Evolutionary conservation across 2,113 vertebrate species (phyloP), one percentile per base, ranked within the genome.

Genomic region (Brachypteracias leptosomus): DNA sequence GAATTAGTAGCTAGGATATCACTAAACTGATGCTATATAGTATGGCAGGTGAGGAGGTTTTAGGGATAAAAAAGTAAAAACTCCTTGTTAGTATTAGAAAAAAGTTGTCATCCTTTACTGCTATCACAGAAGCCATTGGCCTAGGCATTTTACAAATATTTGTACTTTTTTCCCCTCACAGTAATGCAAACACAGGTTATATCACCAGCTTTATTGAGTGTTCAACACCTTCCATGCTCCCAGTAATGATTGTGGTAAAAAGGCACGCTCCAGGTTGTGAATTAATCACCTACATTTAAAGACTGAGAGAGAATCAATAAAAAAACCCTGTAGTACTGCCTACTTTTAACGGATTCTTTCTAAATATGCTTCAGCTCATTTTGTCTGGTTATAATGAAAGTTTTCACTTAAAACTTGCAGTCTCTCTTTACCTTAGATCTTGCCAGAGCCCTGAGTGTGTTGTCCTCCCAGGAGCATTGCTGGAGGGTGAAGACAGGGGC

Each of bases 231-330:
- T 76, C 46, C 35, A 9, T 17, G 4, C 10, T 85, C 16, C 38
- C 31, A 52, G 25, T 58, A 93, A 82, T 24, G 49, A 54, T 1
- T 63, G 20, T 26, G 19, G 33, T 58, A 80, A 62, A 84, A 85
- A 83, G 36, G 51, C 63, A 88, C 0, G 0, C 68, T 90, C 80
- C 55, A 55, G 76, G 72, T 51, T 86, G 36, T 83, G 85, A 92
- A 90, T 95, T 80, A 92, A 94, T 90, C 82, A 88, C 58, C 5
- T 11, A 10, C 31, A 70, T 92, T 94, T 92, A 82, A 62, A 85
- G 36, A 62, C 44, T 46, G 40, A 89, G 44, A 62, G 28, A 67
- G 28, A 90, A 93, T 95, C 85, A 83, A 88, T 92, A 76, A 94
- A 92, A 87, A 33, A 25, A n/a, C n/a, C 13, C 44, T 94, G 72